Base-by-base conservation (phyloP, 2,113 vertebrate species). In the Alaudala cheleensis region DNA sequence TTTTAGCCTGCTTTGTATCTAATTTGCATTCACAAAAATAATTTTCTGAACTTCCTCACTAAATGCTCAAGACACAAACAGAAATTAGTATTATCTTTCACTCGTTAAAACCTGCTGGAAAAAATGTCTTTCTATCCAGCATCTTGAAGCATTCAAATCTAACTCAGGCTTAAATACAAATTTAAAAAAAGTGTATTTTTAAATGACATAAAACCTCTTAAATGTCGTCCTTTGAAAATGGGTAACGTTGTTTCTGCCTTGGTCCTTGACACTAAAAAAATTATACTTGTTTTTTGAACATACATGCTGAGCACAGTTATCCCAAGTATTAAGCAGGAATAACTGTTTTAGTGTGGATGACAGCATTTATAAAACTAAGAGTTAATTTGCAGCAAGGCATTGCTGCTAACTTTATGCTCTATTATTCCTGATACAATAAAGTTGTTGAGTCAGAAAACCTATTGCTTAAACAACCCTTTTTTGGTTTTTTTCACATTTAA, bases 21-120 rank as follows among this genome's bases (percentile, higher is more conserved):
- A 15, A 88, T 95, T n/a, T 91, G 62, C n/a, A 88, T 78, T 84
- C 49, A 90, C 5, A 4, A 66, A 88, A 90, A 74, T 51, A 81
- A 44, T 73, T 74, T 74, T 58, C 65, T 90, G 51, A 86, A 92
- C 81, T 95, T 95, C 87, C 87, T 95, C 67, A 69, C 54, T 89
- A 84, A 88, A 84, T 47, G 34, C 14, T 61, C 42, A 57, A 54
- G 44, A 88, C 45, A 73, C 51, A 90, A 92, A 82, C 17, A 86
- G 45, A 95, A 95, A 60, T 65, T 3, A 84, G 29, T 44, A 81
- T 86, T 74, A 78, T 96, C 61, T 18, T 92, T 57, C 62, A 56
- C 53, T 81, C 77, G 64, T 70, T 72, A 58, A 42, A 31, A 69
- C 39, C 78, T 93, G 60, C 82, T 93, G 85, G 60, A 86, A 81